These are phyloP conservation scores for Sceliomorpha sp. DNA, from an alignment of 2,888 invertebrate genomes.

Conservation along the genomic window DNA sequence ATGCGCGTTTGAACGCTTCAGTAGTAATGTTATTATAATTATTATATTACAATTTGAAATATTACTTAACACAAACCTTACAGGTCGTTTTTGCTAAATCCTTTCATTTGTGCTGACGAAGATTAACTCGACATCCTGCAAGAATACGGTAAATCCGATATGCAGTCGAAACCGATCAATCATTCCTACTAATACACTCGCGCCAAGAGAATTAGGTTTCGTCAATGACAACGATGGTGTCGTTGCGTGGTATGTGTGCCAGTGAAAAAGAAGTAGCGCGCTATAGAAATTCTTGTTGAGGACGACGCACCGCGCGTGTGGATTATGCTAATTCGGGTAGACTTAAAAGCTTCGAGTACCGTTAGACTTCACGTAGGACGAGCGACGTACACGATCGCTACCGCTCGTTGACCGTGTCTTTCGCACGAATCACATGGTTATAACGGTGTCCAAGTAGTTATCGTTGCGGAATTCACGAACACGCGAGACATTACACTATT, in stretches of 20 bases:
- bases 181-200: too few relatives aligned
- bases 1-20: too few relatives aligned
- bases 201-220: not conserved
- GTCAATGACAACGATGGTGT: constrained; percentile 2
- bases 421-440: constrained; percentile 50
- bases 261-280: constrained; percentile 64
- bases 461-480: constrained; percentile 36
- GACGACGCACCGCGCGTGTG: constrained; percentile 56
- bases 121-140: too few relatives aligned
- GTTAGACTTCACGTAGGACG: constrained; percentile 66
- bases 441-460: constrained; percentile 59
- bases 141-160: too few relatives aligned
- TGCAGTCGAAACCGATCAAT: too few relatives aligned
- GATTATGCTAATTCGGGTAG: constrained; percentile 75
- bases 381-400: constrained; percentile 41
- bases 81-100: too few relatives aligned
- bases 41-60: too few relatives aligned
- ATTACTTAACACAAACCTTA: too few relatives aligned
- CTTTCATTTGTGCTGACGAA: too few relatives aligned
- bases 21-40: too few relatives aligned
- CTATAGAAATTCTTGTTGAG: constrained; percentile 64
- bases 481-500: constrained; percentile 4
- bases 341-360: constrained; percentile 68
- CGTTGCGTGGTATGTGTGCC: constrained; percentile 65
- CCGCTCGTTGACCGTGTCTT: constrained; percentile 54